These are phyloP conservation scores for Contarinia nasturtii DNA, from an alignment of 1,140 invertebrate genomes.

Conservation along the genomic window DNA sequence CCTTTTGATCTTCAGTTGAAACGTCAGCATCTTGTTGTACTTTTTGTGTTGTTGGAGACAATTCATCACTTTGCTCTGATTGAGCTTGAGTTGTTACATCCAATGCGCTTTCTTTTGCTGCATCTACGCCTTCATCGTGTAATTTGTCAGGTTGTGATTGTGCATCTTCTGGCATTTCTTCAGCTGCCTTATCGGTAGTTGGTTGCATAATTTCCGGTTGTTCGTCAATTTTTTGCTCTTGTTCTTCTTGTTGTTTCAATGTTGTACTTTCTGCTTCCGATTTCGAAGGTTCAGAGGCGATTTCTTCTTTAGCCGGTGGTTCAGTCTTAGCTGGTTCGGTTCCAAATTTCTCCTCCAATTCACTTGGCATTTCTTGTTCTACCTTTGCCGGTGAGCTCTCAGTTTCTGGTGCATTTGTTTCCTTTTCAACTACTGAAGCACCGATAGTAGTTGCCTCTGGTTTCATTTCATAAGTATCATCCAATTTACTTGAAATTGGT, in stretches of 20 bases:
- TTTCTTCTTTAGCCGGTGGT: too few species aligned
- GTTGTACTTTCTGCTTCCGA: background rate
- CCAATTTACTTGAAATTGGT: background rate
- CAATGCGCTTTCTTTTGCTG: background rate
- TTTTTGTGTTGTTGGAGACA: background rate
- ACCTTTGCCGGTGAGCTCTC: too few species aligned
- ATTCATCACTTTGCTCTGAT: background rate
- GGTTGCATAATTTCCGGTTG: background rate
- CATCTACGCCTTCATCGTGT: background rate
- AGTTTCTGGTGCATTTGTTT: too few species aligned
- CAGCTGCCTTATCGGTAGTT: slow-evolving; percentile 3
- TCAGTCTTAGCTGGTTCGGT: too few species aligned
- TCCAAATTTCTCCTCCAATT: too few species aligned
- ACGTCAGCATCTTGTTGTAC: background rate
- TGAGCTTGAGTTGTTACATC: background rate
- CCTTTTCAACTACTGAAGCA: background rate
- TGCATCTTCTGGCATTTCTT: slow-evolving; percentile 5
- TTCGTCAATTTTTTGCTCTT: background rate
- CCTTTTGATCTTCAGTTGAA: background rate
- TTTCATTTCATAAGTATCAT: background rate
- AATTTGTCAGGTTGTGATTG: background rate
- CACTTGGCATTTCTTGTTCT: too few species aligned
- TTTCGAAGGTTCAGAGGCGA: background rate
- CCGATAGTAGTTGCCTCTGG: background rate
- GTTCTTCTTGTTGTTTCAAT: background rate